Evolutionary conservation across 2,113 vertebrate species (phyloP).

Genomic region (Forbesichthys agassizii): DNA sequence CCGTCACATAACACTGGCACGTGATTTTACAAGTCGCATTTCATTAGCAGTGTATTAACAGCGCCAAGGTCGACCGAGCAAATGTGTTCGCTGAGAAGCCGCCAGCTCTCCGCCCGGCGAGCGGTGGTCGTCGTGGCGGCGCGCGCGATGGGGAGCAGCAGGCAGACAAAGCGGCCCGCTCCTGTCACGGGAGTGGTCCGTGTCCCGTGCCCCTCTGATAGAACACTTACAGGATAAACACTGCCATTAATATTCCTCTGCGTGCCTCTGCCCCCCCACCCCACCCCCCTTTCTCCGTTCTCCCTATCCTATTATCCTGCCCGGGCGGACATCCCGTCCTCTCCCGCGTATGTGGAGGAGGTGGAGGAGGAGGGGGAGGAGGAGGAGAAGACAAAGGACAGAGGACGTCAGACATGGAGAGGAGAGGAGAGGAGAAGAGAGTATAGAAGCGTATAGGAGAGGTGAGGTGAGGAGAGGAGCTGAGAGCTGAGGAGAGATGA

Average conservation of each 20-base stretch:
- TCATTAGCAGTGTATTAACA: not conserved
- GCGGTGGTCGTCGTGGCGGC: constrained; percentile 9
- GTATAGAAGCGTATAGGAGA: no score
- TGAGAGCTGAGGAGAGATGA: no score
- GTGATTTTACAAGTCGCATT: not conserved
- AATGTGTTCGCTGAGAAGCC: constrained; percentile 29
- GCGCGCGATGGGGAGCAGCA: constrained; percentile 14
- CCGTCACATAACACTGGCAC: not conserved
- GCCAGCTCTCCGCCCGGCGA: constrained; percentile 22
- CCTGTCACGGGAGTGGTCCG: constrained; percentile 56
- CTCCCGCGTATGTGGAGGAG: constrained; percentile 41
- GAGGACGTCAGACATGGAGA: constrained; percentile 5
- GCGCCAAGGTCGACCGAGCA: constrained; percentile 5
- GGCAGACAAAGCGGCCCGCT: constrained; percentile 55
- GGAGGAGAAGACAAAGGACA: constrained; percentile 13
- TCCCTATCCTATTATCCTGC: constrained; percentile 66
- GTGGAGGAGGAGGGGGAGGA: not conserved
- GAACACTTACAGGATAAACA: constrained; percentile 73
- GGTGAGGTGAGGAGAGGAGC: no score
- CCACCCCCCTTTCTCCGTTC: constrained; percentile 59
- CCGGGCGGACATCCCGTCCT: constrained; percentile 31
- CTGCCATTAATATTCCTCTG: constrained; percentile 78
- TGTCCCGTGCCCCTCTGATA: constrained; percentile 53
- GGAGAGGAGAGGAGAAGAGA: not conserved
- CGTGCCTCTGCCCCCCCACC: constrained; percentile 53